Evolutionary conservation across 2,113 vertebrate genomes (phyloP).

Genomic region (Phycodurus eques): DNA sequence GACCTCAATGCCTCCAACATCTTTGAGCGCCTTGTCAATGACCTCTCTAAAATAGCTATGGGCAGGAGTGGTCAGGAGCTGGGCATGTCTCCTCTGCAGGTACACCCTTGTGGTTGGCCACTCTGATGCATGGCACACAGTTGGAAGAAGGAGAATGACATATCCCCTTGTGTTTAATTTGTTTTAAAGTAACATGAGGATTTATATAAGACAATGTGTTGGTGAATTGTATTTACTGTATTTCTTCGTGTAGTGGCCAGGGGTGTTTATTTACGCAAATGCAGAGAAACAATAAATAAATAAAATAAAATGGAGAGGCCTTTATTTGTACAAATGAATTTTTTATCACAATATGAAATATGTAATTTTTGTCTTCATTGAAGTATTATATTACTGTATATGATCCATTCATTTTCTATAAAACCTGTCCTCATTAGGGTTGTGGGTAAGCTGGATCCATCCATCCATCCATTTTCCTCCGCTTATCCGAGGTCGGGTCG

Average conservation of each 20-base stretch:
- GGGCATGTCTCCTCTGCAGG: conserved; percentile 94
- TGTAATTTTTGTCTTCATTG: neutral
- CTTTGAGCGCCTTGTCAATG: conserved; percentile 95
- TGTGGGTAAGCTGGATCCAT: neutral
- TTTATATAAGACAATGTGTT: neutral
- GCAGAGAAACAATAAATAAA: no score
- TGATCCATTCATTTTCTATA: neutral
- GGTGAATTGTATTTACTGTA: neutral
- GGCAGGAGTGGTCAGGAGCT: conserved; percentile 94
- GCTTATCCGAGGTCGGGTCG: no score
- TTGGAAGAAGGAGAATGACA: neutral
- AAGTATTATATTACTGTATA: no score
- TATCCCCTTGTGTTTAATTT: neutral
- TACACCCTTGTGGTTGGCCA: conserved; percentile 37
- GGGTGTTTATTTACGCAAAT: no score
- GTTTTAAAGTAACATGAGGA: neutral
- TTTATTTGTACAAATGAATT: no score
- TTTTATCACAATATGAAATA: no score
- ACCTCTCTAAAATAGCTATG: conserved; percentile 96
- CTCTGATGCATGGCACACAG: neutral
- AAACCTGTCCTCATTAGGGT: neutral
- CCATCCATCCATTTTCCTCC: no score
- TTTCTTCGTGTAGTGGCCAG: no score
- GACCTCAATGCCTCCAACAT: conserved; percentile 98
- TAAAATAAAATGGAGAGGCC: no score